phyloP scores from a whole-genome alignment of 2,113 vertebrate species.

The Pampusana beccarii region DNA sequence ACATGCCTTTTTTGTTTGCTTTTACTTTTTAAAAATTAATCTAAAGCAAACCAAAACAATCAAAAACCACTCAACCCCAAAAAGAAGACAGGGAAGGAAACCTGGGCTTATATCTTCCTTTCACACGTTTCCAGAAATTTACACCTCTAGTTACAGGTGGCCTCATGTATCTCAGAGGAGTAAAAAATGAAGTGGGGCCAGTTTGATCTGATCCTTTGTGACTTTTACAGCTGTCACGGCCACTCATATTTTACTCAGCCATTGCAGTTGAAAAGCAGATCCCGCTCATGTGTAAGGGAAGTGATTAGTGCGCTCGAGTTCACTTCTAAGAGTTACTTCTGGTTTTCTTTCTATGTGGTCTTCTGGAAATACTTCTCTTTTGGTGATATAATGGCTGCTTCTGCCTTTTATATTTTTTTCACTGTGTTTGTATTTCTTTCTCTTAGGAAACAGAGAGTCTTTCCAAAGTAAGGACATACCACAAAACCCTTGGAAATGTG shows the following conservation, averaged over 20 bases:
- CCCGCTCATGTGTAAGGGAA: neutral
- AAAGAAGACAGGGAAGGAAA: neutral
- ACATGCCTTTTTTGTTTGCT: no score
- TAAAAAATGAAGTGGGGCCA: neutral
- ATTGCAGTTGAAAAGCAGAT: neutral
- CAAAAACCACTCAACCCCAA: fast-evolving
- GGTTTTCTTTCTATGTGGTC: neutral
- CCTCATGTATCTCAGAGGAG: neutral
- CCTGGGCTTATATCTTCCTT: no score
- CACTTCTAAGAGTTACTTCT: neutral
- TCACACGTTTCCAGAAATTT: neutral
- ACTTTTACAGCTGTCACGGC: neutral
- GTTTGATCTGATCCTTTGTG: neutral
- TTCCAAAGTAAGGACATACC: neutral
- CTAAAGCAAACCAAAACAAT: neutral
- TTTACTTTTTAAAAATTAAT: no score
- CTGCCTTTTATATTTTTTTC: neutral
- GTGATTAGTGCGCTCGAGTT: neutral
- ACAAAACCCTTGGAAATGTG: neutral
- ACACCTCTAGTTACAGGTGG: neutral
- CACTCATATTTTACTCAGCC: neutral
- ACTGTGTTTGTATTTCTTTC: neutral
- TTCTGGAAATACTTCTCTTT: neutral
- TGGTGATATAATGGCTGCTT: neutral
- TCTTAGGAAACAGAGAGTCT: neutral